Evolutionary conservation across 92 coral and sea anemone genomes (phyloP), one percentile per base, ranked within the genome.

Genomic region (Epizoanthus scotinus): DNA sequence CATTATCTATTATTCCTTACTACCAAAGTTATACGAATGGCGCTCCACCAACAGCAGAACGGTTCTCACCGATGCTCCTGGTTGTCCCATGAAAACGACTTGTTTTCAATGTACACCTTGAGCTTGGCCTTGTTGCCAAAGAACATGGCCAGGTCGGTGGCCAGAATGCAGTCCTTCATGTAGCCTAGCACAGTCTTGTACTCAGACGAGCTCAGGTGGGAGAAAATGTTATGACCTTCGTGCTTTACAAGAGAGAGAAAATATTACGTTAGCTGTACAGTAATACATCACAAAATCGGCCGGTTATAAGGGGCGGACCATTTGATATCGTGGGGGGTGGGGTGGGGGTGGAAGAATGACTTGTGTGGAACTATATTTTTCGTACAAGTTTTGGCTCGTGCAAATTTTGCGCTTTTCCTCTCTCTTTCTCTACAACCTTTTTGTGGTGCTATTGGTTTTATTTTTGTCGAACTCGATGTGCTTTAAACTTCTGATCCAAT

Each of bases 201-300:
- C 83, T 95, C 99, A 10, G 92, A 87, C 9, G 99, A 94, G 49
- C 87, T 89, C 77, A 93, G 69, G 59, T 91, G 94, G 8, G 99
- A 95, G 89, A 95, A 95, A 73, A 95, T 95, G 82, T 95, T 95
- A 79, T 95, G 99, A 21, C 99, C 99, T 58, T 93, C 99, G 73
- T 95, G 99, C 99, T 95, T 78, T 55, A 52, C 66, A 49, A 69
- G 34, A 40, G 61, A 31, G 21, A 71, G 40, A 36, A 63, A 10
- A 61, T 22, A 38, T 20, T 28, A 31, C 26, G 19, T 29, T 17
- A 50, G 36, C 52, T 20, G 13, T 28, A 10, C n/a, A 61, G 44
- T 2, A 18, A 34, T 6, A 17, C 38, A 69, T 9, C 40, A 66
- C 9, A 62, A 10, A 47, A 8, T 19, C 27, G 24, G 67, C 54